A percentile compares a stretch with the other conserved stretches of the same genome.
phyloP scores from a whole-genome alignment of 2,888 invertebrate genomes.

The Cantharis nigra region DNA sequence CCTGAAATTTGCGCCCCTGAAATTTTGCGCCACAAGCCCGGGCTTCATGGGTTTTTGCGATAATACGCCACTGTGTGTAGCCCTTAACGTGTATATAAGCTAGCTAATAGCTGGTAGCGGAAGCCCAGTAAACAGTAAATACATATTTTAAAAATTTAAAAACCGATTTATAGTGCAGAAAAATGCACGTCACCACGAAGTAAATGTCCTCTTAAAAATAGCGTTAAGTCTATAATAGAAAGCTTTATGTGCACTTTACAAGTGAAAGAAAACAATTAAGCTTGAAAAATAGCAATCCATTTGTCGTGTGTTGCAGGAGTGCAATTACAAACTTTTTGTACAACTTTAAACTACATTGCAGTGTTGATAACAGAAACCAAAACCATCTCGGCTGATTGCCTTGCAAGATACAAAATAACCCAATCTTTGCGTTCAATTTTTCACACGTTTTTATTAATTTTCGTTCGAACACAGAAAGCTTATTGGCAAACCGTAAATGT shows the following conservation, averaged over 20 bases:
- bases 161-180: not conserved
- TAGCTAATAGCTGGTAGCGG: too few species aligned
- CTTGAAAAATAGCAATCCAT: constrained; percentile 32
- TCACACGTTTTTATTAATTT: not conserved
- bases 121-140: too few species aligned
- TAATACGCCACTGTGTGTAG: too few species aligned
- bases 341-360: constrained; percentile 13
- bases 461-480: not conserved
- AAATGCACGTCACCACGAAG: not conserved
- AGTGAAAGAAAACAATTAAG: constrained; percentile 31
- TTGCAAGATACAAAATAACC: constrained; percentile 38
- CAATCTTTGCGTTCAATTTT: constrained; percentile 37
- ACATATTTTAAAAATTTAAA: not conserved
- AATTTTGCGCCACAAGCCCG: too few species aligned
- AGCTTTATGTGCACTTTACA: not conserved
- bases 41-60: too few species aligned
- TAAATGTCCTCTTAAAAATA: not conserved
- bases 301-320: constrained; percentile 29
- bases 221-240: not conserved
- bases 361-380: constrained; percentile 13
- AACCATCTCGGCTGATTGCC: constrained; percentile 36
- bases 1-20: too few species aligned
- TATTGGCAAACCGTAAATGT: not conserved
- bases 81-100: too few species aligned
- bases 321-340: constrained; percentile 32